These are phyloP conservation scores for Prenolepis imparis DNA, from an alignment of 2,888 invertebrate genomes.

Conservation along the genomic window DNA sequence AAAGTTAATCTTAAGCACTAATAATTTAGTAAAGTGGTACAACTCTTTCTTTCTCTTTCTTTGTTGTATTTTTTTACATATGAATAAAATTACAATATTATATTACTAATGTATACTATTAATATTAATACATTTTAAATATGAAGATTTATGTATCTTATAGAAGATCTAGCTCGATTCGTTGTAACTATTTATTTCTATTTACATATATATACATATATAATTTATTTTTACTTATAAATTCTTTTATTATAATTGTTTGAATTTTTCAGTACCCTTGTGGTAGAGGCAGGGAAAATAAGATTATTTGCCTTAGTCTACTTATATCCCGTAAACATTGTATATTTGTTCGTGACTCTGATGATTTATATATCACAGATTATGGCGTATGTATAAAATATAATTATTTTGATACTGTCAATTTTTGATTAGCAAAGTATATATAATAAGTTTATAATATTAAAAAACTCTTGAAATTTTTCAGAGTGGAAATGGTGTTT, in stretches of 20 bases:
- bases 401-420: background rate
- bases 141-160: background rate
- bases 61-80: too few relatives aligned
- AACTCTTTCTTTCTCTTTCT: too few relatives aligned
- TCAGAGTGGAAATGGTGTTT: slow-evolving; percentile 89
- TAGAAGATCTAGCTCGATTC: background rate
- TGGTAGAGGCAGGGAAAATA: slow-evolving; percentile 78
- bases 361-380: slow-evolving; percentile 78
- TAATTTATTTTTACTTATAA: background rate
- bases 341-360: slow-evolving; percentile 69
- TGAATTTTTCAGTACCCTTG: slow-evolving; percentile 77
- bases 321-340: slow-evolving; percentile 81
- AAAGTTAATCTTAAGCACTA: background rate
- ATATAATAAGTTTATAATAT: background rate
- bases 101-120: background rate
- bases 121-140: background rate
- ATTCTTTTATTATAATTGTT: background rate
- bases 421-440: background rate
- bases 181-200: background rate
- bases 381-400: slow-evolving; percentile 69
- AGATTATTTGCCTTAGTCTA: slow-evolving; percentile 77
- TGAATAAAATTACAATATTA: too few relatives aligned
- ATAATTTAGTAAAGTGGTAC: background rate
- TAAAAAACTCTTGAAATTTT: background rate
- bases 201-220: background rate